A percentile compares a stretch with the other conserved stretches of the same genome.
Evolutionary conservation across 2,113 vertebrate genomes (phyloP).

Genomic region (Galemys pyrenaicus): DNA sequence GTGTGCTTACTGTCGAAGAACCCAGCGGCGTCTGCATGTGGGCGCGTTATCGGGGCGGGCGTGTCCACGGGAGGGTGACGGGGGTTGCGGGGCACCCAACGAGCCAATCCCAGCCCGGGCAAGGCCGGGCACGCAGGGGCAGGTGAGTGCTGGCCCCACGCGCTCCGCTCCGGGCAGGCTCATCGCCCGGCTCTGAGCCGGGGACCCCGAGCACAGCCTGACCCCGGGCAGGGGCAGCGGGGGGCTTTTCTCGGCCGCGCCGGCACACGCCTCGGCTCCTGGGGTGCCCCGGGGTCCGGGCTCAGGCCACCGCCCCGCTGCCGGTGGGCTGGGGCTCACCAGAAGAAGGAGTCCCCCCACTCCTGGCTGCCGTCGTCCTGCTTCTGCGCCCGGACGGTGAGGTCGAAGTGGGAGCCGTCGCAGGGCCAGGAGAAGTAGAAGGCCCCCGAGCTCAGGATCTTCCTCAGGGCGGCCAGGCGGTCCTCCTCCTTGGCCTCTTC

Average conservation of each 20-base stretch:
- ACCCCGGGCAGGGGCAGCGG: background rate
- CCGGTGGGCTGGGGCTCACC: conserved; percentile 74
- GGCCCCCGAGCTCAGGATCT: conserved; percentile 87
- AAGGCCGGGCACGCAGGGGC: rapidly evolving
- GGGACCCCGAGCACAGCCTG: background rate
- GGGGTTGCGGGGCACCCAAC: background rate
- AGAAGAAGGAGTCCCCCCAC: conserved; percentile 87
- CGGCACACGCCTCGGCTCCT: background rate
- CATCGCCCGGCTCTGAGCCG: too few species aligned
- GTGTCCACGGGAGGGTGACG: background rate
- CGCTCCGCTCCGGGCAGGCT: too few species aligned
- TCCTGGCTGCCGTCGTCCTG: conserved; percentile 83
- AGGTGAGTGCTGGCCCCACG: rapidly evolving
- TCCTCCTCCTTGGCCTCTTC: conserved; percentile 87
- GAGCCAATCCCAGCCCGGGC: rapidly evolving
- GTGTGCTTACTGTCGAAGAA: background rate
- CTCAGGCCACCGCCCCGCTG: too few species aligned
- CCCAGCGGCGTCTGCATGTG: background rate
- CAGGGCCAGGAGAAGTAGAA: conserved; percentile 89
- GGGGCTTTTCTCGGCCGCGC: too few species aligned
- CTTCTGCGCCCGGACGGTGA: conserved; percentile 87
- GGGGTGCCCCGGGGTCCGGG: rapidly evolving
- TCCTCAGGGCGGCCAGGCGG: conserved; percentile 83
- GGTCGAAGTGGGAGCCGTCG: conserved; percentile 85
- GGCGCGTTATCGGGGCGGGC: background rate